A percentile compares a stretch with the other conserved stretches of the same genome.
Evolutionary conservation across 2,113 vertebrate species (phyloP).

Genomic region (Origma solitaria): DNA sequence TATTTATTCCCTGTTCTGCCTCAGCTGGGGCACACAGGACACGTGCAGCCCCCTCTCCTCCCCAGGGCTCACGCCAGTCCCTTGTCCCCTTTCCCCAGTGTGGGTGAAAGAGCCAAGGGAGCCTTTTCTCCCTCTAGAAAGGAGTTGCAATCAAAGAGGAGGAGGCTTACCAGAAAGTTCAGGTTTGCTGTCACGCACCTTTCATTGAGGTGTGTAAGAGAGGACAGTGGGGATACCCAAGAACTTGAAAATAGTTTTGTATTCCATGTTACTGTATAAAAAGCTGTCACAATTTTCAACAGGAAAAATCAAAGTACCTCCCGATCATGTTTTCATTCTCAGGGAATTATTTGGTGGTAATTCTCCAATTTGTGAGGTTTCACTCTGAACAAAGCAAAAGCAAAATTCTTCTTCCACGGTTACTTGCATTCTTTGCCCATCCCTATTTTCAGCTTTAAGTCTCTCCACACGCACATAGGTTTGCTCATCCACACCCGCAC

Average conservation of each 20-base stretch:
- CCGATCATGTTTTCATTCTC: not conserved
- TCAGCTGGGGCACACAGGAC: not conserved
- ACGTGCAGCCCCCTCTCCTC: fast-evolving
- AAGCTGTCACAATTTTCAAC: not conserved
- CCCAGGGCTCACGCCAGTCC: not conserved
- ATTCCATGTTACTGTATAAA: not conserved
- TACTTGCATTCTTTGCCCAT: conserved; percentile 22
- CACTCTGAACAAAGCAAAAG: not conserved
- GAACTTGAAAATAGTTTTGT: not conserved
- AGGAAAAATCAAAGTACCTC: not conserved
- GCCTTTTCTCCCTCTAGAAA: not conserved
- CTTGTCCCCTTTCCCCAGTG: fast-evolving
- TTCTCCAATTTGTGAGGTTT: not conserved
- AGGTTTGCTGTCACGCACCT: not conserved
- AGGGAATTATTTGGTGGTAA: not conserved
- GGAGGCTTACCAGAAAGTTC: not conserved
- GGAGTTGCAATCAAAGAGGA: not conserved
- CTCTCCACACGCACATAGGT: not conserved
- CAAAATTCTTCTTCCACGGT: not conserved
- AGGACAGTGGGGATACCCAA: not conserved
- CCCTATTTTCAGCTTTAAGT: not conserved
- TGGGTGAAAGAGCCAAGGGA: not conserved
- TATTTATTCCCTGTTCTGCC: not conserved
- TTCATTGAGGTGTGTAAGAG: not conserved
- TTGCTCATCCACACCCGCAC: not conserved